phyloP scores from a whole-genome alignment of 2,797 vertebrate species.

The Florisuga fusca region DNA sequence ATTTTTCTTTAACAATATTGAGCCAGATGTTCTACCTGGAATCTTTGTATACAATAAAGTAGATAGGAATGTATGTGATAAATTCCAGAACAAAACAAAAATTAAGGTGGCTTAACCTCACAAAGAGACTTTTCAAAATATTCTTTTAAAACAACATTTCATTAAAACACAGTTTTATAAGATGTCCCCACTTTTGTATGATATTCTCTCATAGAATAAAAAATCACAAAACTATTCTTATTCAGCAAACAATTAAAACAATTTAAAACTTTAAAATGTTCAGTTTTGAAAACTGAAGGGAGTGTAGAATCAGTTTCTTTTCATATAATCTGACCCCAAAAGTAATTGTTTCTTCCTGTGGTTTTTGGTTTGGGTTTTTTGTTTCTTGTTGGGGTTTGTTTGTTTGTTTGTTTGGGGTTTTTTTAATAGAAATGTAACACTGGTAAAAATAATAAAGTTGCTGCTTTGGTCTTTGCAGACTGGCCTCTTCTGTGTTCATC shows the following conservation, averaged over 20 bases:
- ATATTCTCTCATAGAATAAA: neutral
- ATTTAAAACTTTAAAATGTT: neutral
- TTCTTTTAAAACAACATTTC: neutral
- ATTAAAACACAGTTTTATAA: neutral
- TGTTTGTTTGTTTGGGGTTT: neutral
- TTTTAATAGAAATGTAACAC: neutral
- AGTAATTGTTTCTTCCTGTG: neutral
- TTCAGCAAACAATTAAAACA: neutral
- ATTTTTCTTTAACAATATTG: neutral
- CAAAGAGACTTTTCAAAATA: neutral
- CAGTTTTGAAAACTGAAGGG: neutral
- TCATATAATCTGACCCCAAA: neutral
- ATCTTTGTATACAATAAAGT: neutral
- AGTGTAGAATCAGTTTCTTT: neutral
- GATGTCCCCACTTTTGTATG: neutral
- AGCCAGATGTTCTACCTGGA: neutral
- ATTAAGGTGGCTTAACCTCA: neutral
- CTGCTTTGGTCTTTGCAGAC: neutral
- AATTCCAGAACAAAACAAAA: neutral
- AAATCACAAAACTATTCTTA: neutral
- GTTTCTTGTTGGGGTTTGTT: too few species aligned
- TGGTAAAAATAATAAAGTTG: conserved; percentile 4
- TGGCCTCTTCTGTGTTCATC: neutral
- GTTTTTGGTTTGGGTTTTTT: too few species aligned
- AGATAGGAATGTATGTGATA: neutral